Base-by-base conservation (phyloP, 2,888 invertebrate species). In the Ichneumon xanthorius region DNA sequence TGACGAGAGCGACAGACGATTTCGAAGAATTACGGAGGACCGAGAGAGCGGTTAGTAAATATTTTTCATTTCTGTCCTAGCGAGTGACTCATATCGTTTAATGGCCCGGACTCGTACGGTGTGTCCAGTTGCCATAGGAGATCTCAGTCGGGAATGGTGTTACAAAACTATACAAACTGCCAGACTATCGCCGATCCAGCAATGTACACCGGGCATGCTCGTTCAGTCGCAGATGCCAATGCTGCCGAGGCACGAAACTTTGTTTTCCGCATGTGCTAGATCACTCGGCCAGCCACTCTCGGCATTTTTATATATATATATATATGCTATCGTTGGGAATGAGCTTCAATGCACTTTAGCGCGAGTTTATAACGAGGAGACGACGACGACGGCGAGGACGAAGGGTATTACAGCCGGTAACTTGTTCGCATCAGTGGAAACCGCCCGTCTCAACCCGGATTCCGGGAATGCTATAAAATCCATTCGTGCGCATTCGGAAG, bases 201-300 rank as follows among this genome's bases (percentile, higher is more conserved):
- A 55, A 55, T 11, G 40, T 7, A 55, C 55, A 55, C 55, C 11
- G 2, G 0, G 22, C 53, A 55, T 19, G 53, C 53, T 19, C 22
- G 19, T 55, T 2, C 19, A 22, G 11, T 19, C 19, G 22, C 9
- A 19, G 53, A 53, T 53, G 19, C 19, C 53, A 19, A 53, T n/a
- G 7, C 53, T 48, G 26, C 14, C 19, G 22, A 9, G 48, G 61
- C 79, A 37, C 61, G 48, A 78, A 63, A 45, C 50, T 76, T 76
- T 50, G 63, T 81, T 81, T 81, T 81, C 81, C 81, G 81, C 81
- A 70, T 81, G 37, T 68, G 9, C 48, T 55, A 22, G 50, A 68
- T 53, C 50, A 26, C 19, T 71, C n/a, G 45, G 3, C 33, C 61
- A 26, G 19, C n/a, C 72, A 22, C 7, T 40, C 40, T 5, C 26